Percentiles rank a stretch among this genome's conserved stretches.
These are phyloP conservation scores for Polydrusus cervinus DNA, from an alignment of 2,888 invertebrate species.

Conservation along the genomic window DNA sequence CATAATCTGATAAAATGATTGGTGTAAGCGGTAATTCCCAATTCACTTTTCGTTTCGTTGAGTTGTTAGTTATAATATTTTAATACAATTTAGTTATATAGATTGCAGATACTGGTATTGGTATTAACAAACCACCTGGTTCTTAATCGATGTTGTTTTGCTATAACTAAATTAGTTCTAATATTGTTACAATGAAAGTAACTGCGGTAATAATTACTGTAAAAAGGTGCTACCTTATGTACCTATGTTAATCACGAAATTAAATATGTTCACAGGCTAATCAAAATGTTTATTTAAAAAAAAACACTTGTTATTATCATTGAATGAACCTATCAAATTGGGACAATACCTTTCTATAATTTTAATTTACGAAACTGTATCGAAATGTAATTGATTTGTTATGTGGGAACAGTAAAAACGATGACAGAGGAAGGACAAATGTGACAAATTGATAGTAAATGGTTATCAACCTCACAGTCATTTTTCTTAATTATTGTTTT, in stretches of 20 bases:
- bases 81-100: too few relatives aligned
- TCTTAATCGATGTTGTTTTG: conserved; percentile 14
- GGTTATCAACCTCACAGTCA: too few relatives aligned
- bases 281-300: neutral
- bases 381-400: neutral
- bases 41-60: conserved; percentile 16
- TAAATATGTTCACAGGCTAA: neutral
- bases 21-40: conserved; percentile 21
- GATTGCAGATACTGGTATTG: too few relatives aligned
- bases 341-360: neutral
- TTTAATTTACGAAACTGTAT: neutral
- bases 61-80: too few relatives aligned
- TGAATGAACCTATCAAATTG: neutral
- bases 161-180: conserved; percentile 10
- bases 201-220: conserved; percentile 5
- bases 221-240: conserved; percentile 2
- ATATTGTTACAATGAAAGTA: conserved; percentile 10
- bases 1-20: neutral
- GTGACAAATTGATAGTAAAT: neutral
- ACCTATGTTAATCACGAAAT: neutral
- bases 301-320: neutral
- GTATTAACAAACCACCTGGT: too few relatives aligned
- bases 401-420: neutral
- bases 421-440: neutral
- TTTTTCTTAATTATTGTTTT: too few relatives aligned